These are phyloP conservation scores for Caenorhabditis japonica DNA, from an alignment of 2,888 invertebrate genomes.

Conservation along the genomic window DNA sequence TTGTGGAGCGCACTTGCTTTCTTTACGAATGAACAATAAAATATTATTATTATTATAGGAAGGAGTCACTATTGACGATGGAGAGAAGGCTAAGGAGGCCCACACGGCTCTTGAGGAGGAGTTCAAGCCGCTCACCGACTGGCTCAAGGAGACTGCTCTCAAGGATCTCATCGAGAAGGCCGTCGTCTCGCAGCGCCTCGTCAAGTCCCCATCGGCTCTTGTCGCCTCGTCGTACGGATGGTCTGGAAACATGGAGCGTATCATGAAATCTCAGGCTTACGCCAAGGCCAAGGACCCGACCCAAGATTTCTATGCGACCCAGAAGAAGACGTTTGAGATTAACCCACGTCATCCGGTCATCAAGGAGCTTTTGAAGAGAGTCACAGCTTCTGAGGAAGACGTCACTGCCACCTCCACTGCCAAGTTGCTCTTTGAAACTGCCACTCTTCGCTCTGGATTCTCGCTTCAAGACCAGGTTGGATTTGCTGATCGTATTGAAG, in stretches of 20 bases:
- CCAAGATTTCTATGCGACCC: constrained; percentile 84
- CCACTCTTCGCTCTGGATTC: constrained; percentile 93
- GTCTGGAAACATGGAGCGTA: constrained; percentile 99
- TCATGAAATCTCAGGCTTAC: constrained; percentile 91
- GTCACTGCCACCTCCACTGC: constrained; percentile 87
- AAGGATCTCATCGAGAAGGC: constrained; percentile 83
- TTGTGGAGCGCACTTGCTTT: too few relatives aligned
- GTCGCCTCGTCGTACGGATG: constrained; percentile 97
- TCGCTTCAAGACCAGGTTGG: constrained; percentile 86
- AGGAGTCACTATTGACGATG: constrained; percentile 79
- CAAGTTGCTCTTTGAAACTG: constrained; percentile 90
- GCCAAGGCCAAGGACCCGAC: constrained; percentile 94
- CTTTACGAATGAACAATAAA: background rate
- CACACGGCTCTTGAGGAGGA: constrained; percentile 84
- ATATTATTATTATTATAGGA: constrained; percentile 80
- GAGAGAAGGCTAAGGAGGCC: constrained; percentile 81
- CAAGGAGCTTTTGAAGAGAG: constrained; percentile 88
- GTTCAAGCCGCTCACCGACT: constrained; percentile 90
- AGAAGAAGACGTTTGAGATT: constrained; percentile 96
- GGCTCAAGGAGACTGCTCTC: constrained; percentile 86
- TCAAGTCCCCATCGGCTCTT: constrained; percentile 93
- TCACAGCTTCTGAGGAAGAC: constrained; percentile 86
- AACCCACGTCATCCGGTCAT: constrained; percentile 97
- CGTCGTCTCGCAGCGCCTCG: constrained; percentile 88
- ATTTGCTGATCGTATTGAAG: constrained; percentile 92